These are phyloP conservation scores for Parasteatoda tepidariorum DNA, from an alignment of 1,140 invertebrate genomes.

Conservation along the genomic window DNA sequence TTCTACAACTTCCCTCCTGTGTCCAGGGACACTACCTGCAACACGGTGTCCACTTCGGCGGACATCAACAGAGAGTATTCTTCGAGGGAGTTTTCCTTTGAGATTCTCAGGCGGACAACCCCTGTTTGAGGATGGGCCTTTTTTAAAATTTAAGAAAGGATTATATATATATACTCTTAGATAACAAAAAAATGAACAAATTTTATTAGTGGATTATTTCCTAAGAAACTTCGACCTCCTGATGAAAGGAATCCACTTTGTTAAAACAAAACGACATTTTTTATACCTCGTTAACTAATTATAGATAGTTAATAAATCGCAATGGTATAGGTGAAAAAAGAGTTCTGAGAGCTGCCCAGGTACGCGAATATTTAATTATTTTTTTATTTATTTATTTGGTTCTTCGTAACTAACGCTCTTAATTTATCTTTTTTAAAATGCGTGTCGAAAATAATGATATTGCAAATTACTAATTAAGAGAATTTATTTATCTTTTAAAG, in stretches of 20 bases:
- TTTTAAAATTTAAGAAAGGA: neutral
- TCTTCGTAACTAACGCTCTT: too few species aligned
- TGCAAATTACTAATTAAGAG: too few species aligned
- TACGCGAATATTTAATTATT: neutral
- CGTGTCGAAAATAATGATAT: too few species aligned
- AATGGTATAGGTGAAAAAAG: too few species aligned
- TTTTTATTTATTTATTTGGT: neutral
- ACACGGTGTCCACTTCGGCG: slow-evolving; percentile 73
- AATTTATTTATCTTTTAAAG: too few species aligned
- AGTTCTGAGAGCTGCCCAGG: neutral
- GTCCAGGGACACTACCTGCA: slow-evolving; percentile 71
- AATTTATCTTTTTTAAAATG: too few species aligned
- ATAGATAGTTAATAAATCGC: neutral
- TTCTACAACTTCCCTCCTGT: slow-evolving; percentile 65
- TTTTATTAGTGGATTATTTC: slow-evolving; percentile 5
- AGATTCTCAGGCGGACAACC: slow-evolving; percentile 71
- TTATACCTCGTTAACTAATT: slow-evolving; percentile 27
- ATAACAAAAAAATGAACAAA: slow-evolving; percentile 5
- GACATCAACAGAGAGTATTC: slow-evolving; percentile 71
- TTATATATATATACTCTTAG: neutral
- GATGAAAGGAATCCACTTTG: slow-evolving; percentile 7
- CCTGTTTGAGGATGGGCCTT: slow-evolving; percentile 69
- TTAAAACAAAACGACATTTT: slow-evolving; percentile 24
- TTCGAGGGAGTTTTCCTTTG: slow-evolving; percentile 65
- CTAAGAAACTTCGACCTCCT: neutral